Base-by-base conservation (phyloP, 2,888 invertebrate species). In the Cremastobaeus sp. region DNA sequence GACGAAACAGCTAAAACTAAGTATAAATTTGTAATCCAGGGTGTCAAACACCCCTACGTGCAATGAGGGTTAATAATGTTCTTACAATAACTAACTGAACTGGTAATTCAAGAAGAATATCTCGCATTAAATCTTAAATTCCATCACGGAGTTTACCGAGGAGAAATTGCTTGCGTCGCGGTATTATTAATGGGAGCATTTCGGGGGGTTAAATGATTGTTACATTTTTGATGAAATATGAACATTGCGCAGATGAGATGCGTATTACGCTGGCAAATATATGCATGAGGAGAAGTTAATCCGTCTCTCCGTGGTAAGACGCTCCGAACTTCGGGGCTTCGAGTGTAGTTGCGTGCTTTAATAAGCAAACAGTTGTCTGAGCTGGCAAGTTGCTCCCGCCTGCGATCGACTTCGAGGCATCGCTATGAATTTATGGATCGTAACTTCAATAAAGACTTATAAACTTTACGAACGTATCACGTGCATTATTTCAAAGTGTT, bases 291-390 rank as follows among this genome's bases (percentile, higher is more conserved):
- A 50, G 34, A 70, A 70, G 66, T 74, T 74, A 70, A 74, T 62
- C 50, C 62, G 57, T 48, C 66, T 66, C 66, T 66, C 50, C 66
- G 60, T 43, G 60, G 60, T 35, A 66, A 73, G 72, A 50, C 43
- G 54, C 50, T 47, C 41, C 55, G 43, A 74, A 69, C 59, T 70
- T 59, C 15, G 59, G 55, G 52, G 47, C 65, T 65, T 70, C 70
- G 11, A 65, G 66, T 66, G 43, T 65, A 74, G 74, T 57, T 65
- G 60, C 66, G 45, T 74, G 70, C 74, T 70, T 74, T 70, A 70
- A 74, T 74, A 74, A 74, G 70, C 66, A 70, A 74, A 66, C 70
- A 60, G 66, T 70, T 62, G 70, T 52, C 64, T 47, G 66, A 66
- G 52, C 60, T 52, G 41, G 55, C 55, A 70, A 66, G 54, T 55